Evolutionary conservation across 2,797 vertebrate species (phyloP).

Genomic region (Syngnathus acus): DNA sequence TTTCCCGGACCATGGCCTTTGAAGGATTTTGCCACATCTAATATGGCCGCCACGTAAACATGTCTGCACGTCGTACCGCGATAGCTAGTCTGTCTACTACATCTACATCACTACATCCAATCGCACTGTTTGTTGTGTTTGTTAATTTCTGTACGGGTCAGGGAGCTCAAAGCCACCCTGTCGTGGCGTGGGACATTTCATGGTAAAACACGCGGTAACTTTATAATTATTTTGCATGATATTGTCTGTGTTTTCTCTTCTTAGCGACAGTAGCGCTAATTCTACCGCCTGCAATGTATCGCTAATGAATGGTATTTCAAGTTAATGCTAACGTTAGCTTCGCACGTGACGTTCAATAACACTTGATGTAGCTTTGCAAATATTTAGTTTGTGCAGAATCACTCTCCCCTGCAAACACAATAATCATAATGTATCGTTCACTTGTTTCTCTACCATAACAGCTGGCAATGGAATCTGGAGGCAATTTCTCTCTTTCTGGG

Average conservation of each 20-base stretch:
- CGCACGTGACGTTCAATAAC: neutral
- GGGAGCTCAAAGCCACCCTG: neutral
- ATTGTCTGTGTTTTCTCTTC: neutral
- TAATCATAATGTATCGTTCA: neutral
- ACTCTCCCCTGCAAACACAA: neutral
- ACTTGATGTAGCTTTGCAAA: neutral
- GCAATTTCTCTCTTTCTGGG: slow-evolving; percentile 39
- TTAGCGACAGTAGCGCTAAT: neutral
- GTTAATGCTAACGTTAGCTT: neutral
- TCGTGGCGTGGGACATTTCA: neutral
- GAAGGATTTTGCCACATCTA: neutral
- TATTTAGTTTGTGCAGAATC: neutral
- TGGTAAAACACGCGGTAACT: neutral
- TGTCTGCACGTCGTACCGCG: no score
- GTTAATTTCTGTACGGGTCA: neutral
- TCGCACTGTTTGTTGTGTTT: neutral
- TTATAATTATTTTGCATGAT: neutral
- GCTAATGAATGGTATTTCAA: neutral
- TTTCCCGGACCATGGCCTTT: no score
- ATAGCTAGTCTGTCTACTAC: no score
- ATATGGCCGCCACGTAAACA: neutral
- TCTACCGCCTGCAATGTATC: neutral
- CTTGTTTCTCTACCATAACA: slow-evolving; percentile 19
- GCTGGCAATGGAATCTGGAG: slow-evolving; percentile 41
- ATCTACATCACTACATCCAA: neutral